Conservation (phyloP, 1,140 invertebrate species). For the Bombus confusus region DNA sequence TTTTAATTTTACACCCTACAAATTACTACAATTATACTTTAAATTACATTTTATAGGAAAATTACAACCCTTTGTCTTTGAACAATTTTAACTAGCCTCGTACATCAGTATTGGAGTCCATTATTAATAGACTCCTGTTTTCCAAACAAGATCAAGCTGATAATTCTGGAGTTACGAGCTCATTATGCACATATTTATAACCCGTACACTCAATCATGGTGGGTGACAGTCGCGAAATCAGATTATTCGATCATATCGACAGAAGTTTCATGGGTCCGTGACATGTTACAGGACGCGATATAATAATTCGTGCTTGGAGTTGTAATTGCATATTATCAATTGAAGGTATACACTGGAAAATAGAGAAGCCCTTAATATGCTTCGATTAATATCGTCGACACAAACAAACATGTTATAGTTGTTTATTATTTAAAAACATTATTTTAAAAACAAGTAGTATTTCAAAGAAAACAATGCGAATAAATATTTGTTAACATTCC, state of each 20-base stretch:
- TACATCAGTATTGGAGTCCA: not conserved
- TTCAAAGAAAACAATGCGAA: not conserved
- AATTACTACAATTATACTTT: too few species aligned
- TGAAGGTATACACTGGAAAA: not conserved
- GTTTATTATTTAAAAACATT: too few species aligned
- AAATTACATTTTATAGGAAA: too few species aligned
- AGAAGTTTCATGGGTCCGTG: not conserved
- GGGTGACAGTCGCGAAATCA: conserved; percentile 18
- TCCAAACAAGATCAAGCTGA: not conserved
- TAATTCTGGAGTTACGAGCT: not conserved
- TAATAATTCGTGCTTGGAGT: not conserved
- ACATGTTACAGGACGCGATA: not conserved
- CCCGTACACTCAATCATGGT: not conserved
- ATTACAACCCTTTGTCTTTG: too few species aligned
- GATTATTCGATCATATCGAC: conserved; percentile 2
- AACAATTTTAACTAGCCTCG: too few species aligned
- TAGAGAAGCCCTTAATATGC: not conserved
- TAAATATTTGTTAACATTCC: too few species aligned
- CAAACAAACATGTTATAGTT: not conserved
- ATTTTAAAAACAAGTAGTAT: not conserved
- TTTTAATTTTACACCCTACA: too few species aligned
- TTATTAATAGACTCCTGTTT: not conserved
- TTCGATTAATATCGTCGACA: not conserved
- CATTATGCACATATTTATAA: not conserved
- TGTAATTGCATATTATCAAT: not conserved